Conservation (phyloP, 1,140 invertebrate genomes). For the Brachystomella parvula region DNA sequence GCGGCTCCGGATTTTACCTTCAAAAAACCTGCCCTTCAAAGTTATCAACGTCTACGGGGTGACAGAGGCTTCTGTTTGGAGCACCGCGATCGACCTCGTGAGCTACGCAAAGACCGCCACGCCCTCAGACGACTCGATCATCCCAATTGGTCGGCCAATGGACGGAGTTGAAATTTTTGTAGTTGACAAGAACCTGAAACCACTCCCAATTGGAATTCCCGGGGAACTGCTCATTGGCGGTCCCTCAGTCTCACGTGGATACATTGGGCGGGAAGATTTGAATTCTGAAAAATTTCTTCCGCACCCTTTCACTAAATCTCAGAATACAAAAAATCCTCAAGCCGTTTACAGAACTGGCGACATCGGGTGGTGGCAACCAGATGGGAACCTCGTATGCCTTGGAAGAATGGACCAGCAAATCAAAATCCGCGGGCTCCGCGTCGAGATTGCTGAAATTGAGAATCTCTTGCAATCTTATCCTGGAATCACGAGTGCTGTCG, state of each 20-base stretch:
- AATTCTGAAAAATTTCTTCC: neutral
- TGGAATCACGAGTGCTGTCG: neutral
- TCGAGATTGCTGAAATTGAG: constrained; percentile 17
- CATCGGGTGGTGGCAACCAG: neutral
- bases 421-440: constrained; percentile 17
- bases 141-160: neutral
- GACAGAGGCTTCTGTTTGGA: neutral
- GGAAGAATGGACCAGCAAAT: constrained; percentile 14
- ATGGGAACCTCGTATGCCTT: constrained; percentile 2
- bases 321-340: neutral
- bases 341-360: constrained; percentile 13
- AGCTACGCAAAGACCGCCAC: neutral
- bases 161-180: neutral
- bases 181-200: neutral
- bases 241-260: neutral
- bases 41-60: neutral
- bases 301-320: neutral
- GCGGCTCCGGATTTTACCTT: neutral
- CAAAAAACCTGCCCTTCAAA: neutral
- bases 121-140: neutral
- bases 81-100: neutral
- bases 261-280: neutral
- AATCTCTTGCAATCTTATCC: neutral
- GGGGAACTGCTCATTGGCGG: constrained; percentile 7
- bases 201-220: neutral